phyloP scores from a whole-genome alignment of 2,113 vertebrate genomes.

The Serinus canaria region DNA sequence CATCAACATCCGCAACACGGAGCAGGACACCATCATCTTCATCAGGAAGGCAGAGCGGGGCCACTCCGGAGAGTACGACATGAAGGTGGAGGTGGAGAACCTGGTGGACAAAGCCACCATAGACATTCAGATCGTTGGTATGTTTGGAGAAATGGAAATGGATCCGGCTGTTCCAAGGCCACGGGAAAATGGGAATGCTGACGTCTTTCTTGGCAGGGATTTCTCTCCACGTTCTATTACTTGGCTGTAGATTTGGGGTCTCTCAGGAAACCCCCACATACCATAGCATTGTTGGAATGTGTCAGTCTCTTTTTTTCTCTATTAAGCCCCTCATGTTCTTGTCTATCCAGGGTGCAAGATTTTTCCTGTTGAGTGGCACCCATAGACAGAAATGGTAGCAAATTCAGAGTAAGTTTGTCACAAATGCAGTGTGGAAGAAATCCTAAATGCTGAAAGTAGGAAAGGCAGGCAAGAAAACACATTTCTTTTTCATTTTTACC shows the following conservation, averaged over 20 bases:
- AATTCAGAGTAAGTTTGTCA: background rate
- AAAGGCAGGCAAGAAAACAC: background rate
- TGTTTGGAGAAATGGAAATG: constrained; percentile 21
- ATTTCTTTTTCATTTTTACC: background rate
- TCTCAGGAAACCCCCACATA: background rate
- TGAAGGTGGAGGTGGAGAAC: constrained; percentile 93
- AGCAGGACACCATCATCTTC: constrained; percentile 94
- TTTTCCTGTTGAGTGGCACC: background rate
- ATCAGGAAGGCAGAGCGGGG: constrained; percentile 92
- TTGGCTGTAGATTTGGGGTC: background rate
- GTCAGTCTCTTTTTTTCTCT: background rate
- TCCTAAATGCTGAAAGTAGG: background rate
- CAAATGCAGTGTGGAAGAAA: background rate
- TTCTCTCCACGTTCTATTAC: background rate
- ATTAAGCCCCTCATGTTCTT: background rate
- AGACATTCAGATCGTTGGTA: constrained; percentile 94
- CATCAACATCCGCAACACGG: constrained; percentile 94
- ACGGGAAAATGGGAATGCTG: background rate
- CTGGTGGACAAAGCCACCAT: constrained; percentile 83
- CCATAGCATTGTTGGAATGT: background rate
- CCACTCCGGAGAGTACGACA: constrained; percentile 93
- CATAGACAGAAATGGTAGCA: background rate
- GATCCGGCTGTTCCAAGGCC: background rate
- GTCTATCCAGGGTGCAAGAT: background rate
- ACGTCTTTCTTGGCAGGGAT: background rate